Base-by-base conservation (phyloP, 2,113 vertebrate species). In the Silurus asotus region DNA sequence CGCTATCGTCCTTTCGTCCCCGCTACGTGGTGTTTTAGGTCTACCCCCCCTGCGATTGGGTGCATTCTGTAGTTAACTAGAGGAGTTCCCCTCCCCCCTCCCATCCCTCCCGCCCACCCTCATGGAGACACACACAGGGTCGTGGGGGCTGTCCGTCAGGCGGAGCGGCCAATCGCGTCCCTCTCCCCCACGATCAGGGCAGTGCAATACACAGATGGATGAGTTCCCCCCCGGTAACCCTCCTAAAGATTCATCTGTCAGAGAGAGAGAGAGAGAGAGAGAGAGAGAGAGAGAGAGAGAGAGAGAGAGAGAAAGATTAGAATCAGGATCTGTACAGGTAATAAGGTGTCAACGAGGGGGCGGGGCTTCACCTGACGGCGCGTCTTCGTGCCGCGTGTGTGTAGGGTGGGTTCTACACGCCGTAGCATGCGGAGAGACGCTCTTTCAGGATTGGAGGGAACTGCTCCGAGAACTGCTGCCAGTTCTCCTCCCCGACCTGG, bases 381-480 rank as follows among this genome's bases (percentile, higher is more conserved):
- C 58, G 72, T 74, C 85, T 59, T 59, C 70, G 28, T 74, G 85
- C 84, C 13, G 88, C 90, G 92, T 93, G 87, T 84, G 88, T 83
- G 90, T 81, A 90, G 87, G 87, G 89, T 88, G 87, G 91, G 87
- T 84, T 93, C 95, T 97, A 97, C 94, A 98, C 97, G 76, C 97
- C 97, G 0, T 98, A 98, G 94, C 97, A 97, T 62, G 96, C 97
- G 83, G 96, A 96, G 92, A 98, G 95, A 90, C 97, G 94, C 91
- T 98, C 97, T 93, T 98, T 98, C 88, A 98, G 95, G 92, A 97
- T 94, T 2, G 96, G 97, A 1, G 97, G 97, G 91, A 98, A 98
- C 94, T 98, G 97, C 93, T 98, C 97, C 0, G 97, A 98, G 89
- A 98, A 98, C 93, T 97, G 97, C 90, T 96, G 96, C 97, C 97